Evolutionary conservation across 2,797 vertebrate genomes (phyloP).

Genomic region (Centroberyx gerrardi): DNA sequence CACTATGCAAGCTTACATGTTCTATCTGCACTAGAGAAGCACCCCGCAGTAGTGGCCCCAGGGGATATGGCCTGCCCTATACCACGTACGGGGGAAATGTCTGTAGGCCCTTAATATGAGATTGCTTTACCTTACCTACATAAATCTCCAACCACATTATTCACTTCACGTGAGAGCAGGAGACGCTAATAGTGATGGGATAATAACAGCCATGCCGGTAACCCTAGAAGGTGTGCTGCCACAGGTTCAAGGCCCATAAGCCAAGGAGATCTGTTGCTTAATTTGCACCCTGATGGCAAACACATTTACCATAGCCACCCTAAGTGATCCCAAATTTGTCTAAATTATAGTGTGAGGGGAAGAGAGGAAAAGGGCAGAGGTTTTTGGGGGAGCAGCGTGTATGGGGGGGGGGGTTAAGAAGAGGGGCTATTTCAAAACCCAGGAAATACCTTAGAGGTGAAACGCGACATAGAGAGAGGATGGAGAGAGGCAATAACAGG

Average conservation of each 20-base stretch:
- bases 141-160: constrained; percentile 73
- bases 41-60: constrained; percentile 15
- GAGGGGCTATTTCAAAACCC: constrained; percentile 75
- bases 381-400: constrained; percentile 47
- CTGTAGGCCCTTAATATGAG: constrained; percentile 41
- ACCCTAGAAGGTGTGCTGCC: constrained; percentile 69
- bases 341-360: constrained; percentile 75
- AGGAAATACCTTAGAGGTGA: constrained; percentile 87
- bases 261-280: constrained; percentile 59
- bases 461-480: constrained; percentile 72
- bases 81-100: constrained; percentile 21
- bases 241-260: constrained; percentile 68
- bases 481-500: constrained; percentile 80
- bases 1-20: constrained; percentile 16
- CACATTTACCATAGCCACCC: constrained; percentile 74
- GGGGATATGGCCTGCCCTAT: constrained; percentile 26
- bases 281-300: constrained; percentile 67
- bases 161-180: constrained; percentile 67
- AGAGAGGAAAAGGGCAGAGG: constrained; percentile 54
- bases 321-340: constrained; percentile 77
- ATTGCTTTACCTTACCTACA: constrained; percentile 63
- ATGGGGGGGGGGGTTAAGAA: constrained; percentile 51
- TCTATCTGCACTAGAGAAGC: constrained; percentile 30
- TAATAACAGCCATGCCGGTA: constrained; percentile 69
- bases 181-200: constrained; percentile 69